phyloP scores from a whole-genome alignment of 2,113 vertebrate species.

The Loxodonta africana region DNA sequence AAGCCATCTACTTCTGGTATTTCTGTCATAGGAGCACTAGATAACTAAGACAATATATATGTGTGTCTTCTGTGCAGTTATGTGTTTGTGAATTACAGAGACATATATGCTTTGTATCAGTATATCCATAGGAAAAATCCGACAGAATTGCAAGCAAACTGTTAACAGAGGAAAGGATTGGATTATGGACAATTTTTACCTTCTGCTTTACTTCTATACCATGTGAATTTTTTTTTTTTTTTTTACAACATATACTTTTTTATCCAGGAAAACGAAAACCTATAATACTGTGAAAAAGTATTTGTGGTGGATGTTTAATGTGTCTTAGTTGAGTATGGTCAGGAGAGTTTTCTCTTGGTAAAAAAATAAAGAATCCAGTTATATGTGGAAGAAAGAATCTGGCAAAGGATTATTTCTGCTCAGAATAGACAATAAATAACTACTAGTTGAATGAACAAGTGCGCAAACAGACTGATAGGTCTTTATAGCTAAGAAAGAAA shows the following conservation, averaged over 20 bases:
- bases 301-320: conserved; percentile 22
- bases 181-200: neutral
- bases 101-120: neutral
- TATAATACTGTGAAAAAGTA: conserved; percentile 29
- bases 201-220: conserved; percentile 7
- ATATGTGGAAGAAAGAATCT: conserved; percentile 1
- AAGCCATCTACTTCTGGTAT: too few species aligned
- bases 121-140: neutral
- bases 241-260: neutral
- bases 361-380: neutral
- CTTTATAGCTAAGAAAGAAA: neutral
- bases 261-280: neutral
- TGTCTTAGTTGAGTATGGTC: neutral
- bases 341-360: neutral
- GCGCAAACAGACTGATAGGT: neutral
- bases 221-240: neutral
- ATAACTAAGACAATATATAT: neutral
- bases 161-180: neutral
- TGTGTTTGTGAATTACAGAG: neutral
- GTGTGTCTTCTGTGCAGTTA: neutral
- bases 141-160: neutral
- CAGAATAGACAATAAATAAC: neutral
- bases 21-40: too few species aligned
- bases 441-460: conserved; percentile 42
- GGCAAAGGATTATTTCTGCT: neutral